Conservation (phyloP, 2,797 vertebrate species). For the Smutsia gigantea region DNA sequence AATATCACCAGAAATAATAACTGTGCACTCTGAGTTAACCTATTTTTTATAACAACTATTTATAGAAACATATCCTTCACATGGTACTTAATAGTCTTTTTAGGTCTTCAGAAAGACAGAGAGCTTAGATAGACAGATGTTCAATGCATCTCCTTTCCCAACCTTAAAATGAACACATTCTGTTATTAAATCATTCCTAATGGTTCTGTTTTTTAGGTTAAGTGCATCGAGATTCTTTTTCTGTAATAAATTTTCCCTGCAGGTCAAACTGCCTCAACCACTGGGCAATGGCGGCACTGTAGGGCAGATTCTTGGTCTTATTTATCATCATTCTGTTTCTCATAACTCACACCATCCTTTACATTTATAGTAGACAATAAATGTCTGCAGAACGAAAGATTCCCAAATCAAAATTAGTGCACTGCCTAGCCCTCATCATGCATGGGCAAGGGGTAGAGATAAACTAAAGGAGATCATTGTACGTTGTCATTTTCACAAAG, state of each 20-base stretch:
- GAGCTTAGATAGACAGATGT: background rate
- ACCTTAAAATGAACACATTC: conserved; percentile 36
- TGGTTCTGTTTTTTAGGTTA: conserved; percentile 52
- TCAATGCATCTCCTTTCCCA: conserved; percentile 50
- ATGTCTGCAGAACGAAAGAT: background rate
- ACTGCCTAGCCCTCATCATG: background rate
- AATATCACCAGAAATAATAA: conserved; percentile 47
- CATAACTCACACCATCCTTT: background rate
- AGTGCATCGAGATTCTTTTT: conserved; percentile 38
- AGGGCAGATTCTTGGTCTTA: background rate
- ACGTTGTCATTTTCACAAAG: background rate
- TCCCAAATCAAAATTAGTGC: background rate
- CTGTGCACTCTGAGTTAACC: background rate
- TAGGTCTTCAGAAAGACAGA: conserved; percentile 17
- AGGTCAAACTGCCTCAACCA: background rate
- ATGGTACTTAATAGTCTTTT: conserved; percentile 33
- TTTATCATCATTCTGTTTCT: background rate
- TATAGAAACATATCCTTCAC: conserved; percentile 60
- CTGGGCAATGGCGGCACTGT: background rate
- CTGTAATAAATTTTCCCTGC: background rate
- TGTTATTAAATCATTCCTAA: conserved; percentile 72
- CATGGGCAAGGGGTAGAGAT: background rate
- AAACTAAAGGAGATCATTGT: background rate
- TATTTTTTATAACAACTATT: conserved; percentile 62
- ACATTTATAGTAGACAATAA: background rate